Evolutionary conservation across 2,113 vertebrate genomes (phyloP), one percentile per base, ranked within the genome.

Genomic region (Phalacrocorax aristotelis): DNA sequence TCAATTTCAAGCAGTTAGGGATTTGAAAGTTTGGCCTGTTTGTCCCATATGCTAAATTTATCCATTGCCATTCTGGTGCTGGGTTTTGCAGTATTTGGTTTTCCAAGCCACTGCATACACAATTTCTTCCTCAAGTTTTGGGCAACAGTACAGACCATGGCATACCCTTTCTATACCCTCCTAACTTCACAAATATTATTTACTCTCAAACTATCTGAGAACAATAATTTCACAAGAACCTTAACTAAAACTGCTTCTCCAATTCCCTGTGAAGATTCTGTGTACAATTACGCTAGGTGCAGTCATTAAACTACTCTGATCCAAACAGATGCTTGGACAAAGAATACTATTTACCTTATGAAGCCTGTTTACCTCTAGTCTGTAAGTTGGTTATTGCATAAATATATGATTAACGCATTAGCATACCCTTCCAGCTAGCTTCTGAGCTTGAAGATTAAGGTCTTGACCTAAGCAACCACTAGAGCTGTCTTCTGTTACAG

Each of bases 341-440:
- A 60, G 16, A 61, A n/a, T 7, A 55, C 12, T 25, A 79, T 75
- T 69, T n/a, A 58, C 22, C 22, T 82, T 11, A 49, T 14, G 7
- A 34, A 26, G 15, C 4, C 23, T 20, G 8, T 49, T 52, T 8
- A 44, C 14, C 23, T 93, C 64, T 70, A 30, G 48, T n/a, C 76
- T 64, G 8, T 25, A 81, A 80, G 5, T 52, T 90, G 21, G 20
- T 87, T 71, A 78, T 7, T 77, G 27, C 48, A 61, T 55, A 91
- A 90, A 95, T 48, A 81, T 11, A 12, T 12, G 22, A 64, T 32
- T 21, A 77, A 66, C 21, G 21, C 16, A 64, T 21, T 40, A 58
- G 51, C 88, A 40, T 97, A 99, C 99, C 99, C 98, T 98, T 60
- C 94, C 65, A 87, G 98, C 98, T 72, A 99, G 91, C 58, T 94